Conservation (phyloP, 2,113 vertebrate genomes). For the Glaucidium brasilianum region DNA sequence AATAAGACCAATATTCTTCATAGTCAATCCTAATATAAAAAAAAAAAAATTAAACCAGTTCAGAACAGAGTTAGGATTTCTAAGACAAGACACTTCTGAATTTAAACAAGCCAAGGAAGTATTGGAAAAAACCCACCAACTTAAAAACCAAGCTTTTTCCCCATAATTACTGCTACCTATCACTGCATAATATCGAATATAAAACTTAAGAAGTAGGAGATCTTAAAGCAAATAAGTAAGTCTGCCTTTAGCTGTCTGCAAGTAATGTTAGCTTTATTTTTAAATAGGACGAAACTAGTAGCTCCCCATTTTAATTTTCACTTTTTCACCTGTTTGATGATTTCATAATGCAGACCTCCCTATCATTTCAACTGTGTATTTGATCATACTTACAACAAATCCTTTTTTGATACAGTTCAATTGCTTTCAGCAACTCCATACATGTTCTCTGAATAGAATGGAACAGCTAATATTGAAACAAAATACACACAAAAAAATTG, state of each 20-base stretch:
- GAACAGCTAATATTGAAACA: conserved; percentile 84
- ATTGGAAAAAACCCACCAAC: background rate
- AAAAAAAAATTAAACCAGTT: background rate
- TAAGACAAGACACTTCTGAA: background rate
- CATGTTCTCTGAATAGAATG: conserved; percentile 97
- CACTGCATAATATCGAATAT: background rate
- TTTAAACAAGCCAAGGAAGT: background rate
- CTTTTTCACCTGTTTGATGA: background rate
- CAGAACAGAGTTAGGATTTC: background rate
- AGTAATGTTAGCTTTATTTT: background rate
- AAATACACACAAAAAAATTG: background rate
- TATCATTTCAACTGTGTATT: background rate
- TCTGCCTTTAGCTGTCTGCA: background rate
- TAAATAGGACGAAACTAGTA: background rate
- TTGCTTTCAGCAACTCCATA: conserved; percentile 97
- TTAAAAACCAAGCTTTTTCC: background rate
- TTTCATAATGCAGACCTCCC: background rate
- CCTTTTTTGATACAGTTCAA: conserved; percentile 94
- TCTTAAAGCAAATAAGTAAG: background rate
- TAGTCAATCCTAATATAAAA: background rate
- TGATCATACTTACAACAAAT: conserved; percentile 87
- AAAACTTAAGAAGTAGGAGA: background rate
- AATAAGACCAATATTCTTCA: background rate
- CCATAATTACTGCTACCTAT: background rate
- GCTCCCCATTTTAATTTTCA: background rate